Evolutionary conservation across 2,888 invertebrate species (phyloP).

Genomic region (Cheilosia soror): DNA sequence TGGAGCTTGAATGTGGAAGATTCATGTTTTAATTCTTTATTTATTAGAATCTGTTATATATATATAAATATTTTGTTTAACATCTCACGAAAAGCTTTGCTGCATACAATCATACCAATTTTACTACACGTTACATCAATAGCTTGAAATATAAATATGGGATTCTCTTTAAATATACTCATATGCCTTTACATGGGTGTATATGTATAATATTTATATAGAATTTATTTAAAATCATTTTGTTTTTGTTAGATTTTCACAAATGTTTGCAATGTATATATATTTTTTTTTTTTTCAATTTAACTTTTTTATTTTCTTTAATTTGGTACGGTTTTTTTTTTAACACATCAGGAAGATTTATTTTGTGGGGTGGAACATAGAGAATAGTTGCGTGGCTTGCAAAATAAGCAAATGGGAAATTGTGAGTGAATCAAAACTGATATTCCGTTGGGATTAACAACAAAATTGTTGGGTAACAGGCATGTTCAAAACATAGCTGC

Average conservation of each 20-base stretch:
- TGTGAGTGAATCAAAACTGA: no score
- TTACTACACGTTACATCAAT: slow-evolving; percentile 63
- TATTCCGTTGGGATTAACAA: no score
- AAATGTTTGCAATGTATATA: slow-evolving; percentile 15
- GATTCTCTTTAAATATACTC: slow-evolving; percentile 47
- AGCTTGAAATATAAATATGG: slow-evolving; percentile 57
- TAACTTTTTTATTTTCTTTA: background rate
- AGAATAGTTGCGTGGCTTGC: no score
- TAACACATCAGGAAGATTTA: background rate
- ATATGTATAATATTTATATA: slow-evolving; percentile 15
- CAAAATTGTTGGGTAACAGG: no score
- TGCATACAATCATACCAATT: slow-evolving; percentile 52
- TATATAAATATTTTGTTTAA: background rate
- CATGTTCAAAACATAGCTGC: no score
- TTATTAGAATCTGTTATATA: background rate
- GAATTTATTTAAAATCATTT: slow-evolving; percentile 47
- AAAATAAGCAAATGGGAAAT: no score
- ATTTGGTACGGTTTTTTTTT: slow-evolving; percentile 10
- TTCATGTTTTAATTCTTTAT: slow-evolving; percentile 5
- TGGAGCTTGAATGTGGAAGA: slow-evolving; percentile 22
- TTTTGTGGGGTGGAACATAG: no score
- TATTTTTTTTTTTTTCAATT: no score
- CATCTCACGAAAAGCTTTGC: slow-evolving; percentile 44
- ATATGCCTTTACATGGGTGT: slow-evolving; percentile 15
- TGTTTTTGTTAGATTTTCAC: slow-evolving; percentile 22